These are phyloP conservation scores for Herminia tarsipennalis DNA, from an alignment of 2,888 invertebrate genomes.

Conservation along the genomic window DNA sequence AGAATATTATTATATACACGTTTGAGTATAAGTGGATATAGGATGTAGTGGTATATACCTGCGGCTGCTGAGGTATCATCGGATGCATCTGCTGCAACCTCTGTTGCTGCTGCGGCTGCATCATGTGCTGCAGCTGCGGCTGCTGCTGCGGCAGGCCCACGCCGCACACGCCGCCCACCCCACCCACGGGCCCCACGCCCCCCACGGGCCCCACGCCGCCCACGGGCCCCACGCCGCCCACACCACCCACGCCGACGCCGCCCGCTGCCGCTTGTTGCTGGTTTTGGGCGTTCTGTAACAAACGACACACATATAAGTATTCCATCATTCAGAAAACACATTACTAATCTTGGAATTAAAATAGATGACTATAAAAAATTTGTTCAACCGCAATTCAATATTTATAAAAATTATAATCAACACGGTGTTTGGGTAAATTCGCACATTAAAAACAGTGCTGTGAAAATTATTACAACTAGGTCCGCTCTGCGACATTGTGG, in stretches of 20 bases:
- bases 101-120: conserved; percentile 86
- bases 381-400: neutral
- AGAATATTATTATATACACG: no score
- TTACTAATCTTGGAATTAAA: no score
- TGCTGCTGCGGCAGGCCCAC: conserved; percentile 74
- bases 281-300: conserved; percentile 80
- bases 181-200: conserved; percentile 60
- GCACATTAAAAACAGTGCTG: no score
- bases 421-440: no score
- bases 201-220: conserved; percentile 55
- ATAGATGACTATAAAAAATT: no score
- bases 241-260: conserved; percentile 41
- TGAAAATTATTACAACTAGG: no score
- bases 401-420: no score
- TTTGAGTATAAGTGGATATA: neutral
- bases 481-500: no score
- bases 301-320: no score
- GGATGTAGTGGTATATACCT: conserved; percentile 57
- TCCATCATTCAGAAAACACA: no score
- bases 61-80: conserved; percentile 85
- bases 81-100: conserved; percentile 85
- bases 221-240: conserved; percentile 48
- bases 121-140: conserved; percentile 85
- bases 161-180: conserved; percentile 56
- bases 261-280: conserved; percentile 72